Conservation (phyloP, 2,888 invertebrate genomes). For the Drosophila phalerata region DNA sequence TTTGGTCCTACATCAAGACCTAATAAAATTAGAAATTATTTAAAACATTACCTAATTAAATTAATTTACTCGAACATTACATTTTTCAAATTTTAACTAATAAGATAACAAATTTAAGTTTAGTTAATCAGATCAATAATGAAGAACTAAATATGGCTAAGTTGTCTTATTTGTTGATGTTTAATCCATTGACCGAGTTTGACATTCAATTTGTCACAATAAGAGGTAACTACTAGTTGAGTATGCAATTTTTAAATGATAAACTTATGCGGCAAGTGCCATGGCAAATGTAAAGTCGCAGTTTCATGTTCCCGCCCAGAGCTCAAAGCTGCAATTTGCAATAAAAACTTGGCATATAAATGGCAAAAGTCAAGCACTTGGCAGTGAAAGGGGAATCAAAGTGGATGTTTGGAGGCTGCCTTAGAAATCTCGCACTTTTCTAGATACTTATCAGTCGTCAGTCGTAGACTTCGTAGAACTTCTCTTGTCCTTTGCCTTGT, state of each 20-base stretch:
- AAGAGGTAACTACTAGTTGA: background rate
- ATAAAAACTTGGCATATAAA: conserved; percentile 41
- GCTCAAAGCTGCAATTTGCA: conserved; percentile 37
- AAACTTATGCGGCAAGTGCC: conserved; percentile 37
- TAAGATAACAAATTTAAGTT: no score
- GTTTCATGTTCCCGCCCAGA: conserved; percentile 12
- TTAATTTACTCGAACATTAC: no score
- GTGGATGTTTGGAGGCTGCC: background rate
- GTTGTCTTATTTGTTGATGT: no score
- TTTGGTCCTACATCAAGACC: no score
- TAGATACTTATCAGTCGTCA: conserved; percentile 12
- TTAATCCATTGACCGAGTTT: background rate
- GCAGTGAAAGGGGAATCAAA: background rate
- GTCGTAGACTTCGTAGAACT: background rate
- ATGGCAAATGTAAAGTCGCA: conserved; percentile 11
- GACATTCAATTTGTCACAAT: background rate
- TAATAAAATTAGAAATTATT: no score
- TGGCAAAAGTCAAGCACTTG: conserved; percentile 34
- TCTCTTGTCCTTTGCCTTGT: conserved; percentile 9
- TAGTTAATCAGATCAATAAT: no score
- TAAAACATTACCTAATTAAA: no score
- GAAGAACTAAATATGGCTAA: no score
- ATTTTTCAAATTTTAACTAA: no score
- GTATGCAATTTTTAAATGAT: conserved; percentile 12
- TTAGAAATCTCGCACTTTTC: conserved; percentile 26